These are phyloP conservation scores for Acromyrmex echinatior DNA, from an alignment of 1,140 invertebrate species.

Conservation along the genomic window DNA sequence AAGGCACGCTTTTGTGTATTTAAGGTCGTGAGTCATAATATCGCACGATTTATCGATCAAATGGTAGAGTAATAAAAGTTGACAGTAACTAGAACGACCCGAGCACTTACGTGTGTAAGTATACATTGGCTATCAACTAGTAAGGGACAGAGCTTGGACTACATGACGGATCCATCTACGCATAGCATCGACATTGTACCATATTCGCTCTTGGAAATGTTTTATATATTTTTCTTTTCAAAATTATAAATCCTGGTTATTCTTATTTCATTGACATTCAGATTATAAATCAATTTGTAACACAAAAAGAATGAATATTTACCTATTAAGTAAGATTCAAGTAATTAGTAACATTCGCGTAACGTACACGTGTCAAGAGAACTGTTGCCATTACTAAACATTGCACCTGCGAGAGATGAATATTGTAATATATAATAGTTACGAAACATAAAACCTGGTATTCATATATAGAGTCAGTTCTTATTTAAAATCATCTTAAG, in stretches of 20 bases:
- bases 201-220: not conserved
- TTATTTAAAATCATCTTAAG: too few relatives aligned
- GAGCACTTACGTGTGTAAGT: slow-evolving; percentile 23
- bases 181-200: slow-evolving; percentile 29
- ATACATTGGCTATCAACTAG: slow-evolving; percentile 39
- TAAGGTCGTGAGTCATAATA: slow-evolving; percentile 61
- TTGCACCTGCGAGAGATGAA: not conserved
- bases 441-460: not conserved
- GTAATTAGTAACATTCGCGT: not conserved
- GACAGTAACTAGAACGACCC: slow-evolving; percentile 44
- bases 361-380: not conserved
- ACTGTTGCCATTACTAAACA: not conserved
- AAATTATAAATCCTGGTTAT: slow-evolving; percentile 20
- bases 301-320: not conserved
- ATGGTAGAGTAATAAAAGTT: slow-evolving; percentile 57
- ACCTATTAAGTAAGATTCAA: slow-evolving; percentile 16
- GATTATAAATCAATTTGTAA: not conserved
- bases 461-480: too few relatives aligned
- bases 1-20: slow-evolving; percentile 54
- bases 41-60: slow-evolving; percentile 68
- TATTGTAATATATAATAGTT: not conserved
- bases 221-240: not conserved
- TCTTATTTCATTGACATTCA: not conserved
- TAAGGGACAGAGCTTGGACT: slow-evolving; percentile 39
- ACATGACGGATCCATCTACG: slow-evolving; percentile 32